A percentile compares a stretch with the other conserved stretches of the same genome.
Evolutionary conservation across 1,140 invertebrate species (phyloP).

Genomic region (Anoplophora glabripennis): DNA sequence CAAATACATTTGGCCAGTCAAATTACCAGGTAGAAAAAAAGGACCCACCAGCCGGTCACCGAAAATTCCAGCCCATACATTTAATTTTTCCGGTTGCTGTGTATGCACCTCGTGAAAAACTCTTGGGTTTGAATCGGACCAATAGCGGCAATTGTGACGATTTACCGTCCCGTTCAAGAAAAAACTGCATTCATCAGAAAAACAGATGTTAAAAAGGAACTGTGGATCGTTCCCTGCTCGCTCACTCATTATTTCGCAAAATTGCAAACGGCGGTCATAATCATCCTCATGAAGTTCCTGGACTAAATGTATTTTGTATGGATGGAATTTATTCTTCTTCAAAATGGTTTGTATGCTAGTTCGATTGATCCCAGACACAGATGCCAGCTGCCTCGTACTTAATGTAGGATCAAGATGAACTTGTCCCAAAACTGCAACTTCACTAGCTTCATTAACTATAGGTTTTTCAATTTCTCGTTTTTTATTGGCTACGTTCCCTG

Average conservation of each 20-base stretch:
- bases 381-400: no score
- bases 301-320: no score
- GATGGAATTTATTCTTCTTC: no score
- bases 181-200: conserved; percentile 19
- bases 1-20: conserved; percentile 15
- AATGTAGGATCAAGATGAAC: no score
- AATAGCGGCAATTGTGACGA: conserved; percentile 24
- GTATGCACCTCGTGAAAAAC: conserved; percentile 18
- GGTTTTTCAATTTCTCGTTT: no score
- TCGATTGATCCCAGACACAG: no score
- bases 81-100: conserved; percentile 27
- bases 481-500: no score
- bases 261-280: conserved; percentile 4
- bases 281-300: not conserved
- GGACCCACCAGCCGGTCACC: conserved; percentile 12
- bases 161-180: conserved; percentile 20
- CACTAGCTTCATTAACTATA: no score
- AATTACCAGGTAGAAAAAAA: conserved; percentile 20
- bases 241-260: conserved; percentile 3
- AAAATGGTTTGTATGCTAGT: no score
- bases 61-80: conserved; percentile 25
- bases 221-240: conserved; percentile 4
- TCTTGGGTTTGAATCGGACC: conserved; percentile 19
- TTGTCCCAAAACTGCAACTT: no score
- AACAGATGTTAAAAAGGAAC: conserved; percentile 9